Evolutionary conservation across 1,140 invertebrate species (phyloP).

Genomic region (Pissodes strobi): DNA sequence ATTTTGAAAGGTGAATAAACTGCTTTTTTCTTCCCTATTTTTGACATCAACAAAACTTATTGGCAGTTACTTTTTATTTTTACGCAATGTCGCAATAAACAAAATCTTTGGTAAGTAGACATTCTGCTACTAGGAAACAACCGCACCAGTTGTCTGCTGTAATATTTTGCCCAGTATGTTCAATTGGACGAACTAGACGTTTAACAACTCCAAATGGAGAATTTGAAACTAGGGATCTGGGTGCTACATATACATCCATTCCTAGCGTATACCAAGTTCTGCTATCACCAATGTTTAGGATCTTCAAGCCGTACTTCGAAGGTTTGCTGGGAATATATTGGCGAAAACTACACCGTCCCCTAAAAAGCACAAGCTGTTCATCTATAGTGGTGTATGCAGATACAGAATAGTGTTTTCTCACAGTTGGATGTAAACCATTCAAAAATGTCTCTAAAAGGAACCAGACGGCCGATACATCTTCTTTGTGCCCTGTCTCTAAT

Average conservation of each 20-base stretch:
- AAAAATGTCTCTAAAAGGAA: conserved; percentile 48
- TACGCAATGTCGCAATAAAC: too few relatives aligned
- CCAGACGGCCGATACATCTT: conserved; percentile 45
- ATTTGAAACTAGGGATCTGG: too few relatives aligned
- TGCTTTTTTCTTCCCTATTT: too few relatives aligned
- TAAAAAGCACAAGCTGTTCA: conserved; percentile 48
- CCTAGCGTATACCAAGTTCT: conserved; percentile 15
- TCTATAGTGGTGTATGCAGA: conserved; percentile 37
- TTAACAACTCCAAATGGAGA: too few relatives aligned
- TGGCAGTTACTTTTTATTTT: too few relatives aligned
- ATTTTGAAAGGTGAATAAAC: too few relatives aligned
- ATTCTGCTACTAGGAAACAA: too few relatives aligned
- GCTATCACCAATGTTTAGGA: conserved; percentile 49
- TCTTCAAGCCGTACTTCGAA: conserved; percentile 58
- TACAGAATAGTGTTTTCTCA: conserved; percentile 25
- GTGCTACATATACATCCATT: conserved; percentile 14
- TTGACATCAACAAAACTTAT: too few relatives aligned
- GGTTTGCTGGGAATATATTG: conserved; percentile 54
- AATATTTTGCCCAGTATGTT: too few relatives aligned
- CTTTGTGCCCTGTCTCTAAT: conserved; percentile 38
- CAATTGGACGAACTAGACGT: too few relatives aligned
- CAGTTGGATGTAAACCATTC: conserved; percentile 42
- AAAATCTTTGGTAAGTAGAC: too few relatives aligned
- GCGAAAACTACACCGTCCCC: conserved; percentile 51
- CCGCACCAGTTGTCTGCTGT: too few relatives aligned